Evolutionary conservation across 1,140 invertebrate species (phyloP).

Genomic region (Vanessa tameamea): DNA sequence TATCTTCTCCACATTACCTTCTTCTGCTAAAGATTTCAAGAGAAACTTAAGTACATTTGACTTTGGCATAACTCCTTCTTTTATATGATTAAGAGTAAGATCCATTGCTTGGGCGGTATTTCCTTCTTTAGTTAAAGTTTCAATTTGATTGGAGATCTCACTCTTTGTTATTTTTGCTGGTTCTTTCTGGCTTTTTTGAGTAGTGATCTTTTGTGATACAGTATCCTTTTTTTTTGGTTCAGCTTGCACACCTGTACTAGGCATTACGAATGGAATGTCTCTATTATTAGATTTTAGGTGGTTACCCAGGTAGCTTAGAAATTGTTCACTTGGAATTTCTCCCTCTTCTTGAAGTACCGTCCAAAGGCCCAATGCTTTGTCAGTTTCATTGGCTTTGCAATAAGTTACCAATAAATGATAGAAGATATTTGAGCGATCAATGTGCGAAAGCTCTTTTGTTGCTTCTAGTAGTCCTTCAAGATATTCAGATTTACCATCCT

Average conservation of each 20-base stretch:
- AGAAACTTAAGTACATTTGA: conserved; percentile 54
- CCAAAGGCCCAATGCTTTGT: conserved; percentile 89
- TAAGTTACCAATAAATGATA: conserved; percentile 87
- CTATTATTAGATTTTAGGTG: conserved; percentile 84
- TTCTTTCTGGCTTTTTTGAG: conserved; percentile 27
- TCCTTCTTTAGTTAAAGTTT: conserved; percentile 65
- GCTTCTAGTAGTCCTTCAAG: conserved; percentile 88
- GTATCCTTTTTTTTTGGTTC: conserved; percentile 31
- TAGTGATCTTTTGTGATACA: conserved; percentile 8
- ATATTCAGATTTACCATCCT: conserved; percentile 84
- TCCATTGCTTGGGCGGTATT: conserved; percentile 81
- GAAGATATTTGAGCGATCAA: conserved; percentile 88
- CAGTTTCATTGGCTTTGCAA: conserved; percentile 84
- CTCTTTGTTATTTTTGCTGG: conserved; percentile 45
- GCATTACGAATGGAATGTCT: conserved; percentile 86
- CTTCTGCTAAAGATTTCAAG: conserved; percentile 56
- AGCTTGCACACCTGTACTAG: conserved; percentile 23
- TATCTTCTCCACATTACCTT: conserved; percentile 64
- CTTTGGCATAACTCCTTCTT: conserved; percentile 53
- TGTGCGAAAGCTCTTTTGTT: conserved; percentile 87
- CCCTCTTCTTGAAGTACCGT: conserved; percentile 91
- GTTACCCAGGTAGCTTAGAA: conserved; percentile 84
- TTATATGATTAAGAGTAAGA: conserved; percentile 64
- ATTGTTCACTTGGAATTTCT: conserved; percentile 84
- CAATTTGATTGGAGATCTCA: conserved; percentile 48